Evolutionary conservation across 2,797 vertebrate species (phyloP), one percentile per base, ranked within the genome.

Genomic region (Hozukius guyotensis): DNA sequence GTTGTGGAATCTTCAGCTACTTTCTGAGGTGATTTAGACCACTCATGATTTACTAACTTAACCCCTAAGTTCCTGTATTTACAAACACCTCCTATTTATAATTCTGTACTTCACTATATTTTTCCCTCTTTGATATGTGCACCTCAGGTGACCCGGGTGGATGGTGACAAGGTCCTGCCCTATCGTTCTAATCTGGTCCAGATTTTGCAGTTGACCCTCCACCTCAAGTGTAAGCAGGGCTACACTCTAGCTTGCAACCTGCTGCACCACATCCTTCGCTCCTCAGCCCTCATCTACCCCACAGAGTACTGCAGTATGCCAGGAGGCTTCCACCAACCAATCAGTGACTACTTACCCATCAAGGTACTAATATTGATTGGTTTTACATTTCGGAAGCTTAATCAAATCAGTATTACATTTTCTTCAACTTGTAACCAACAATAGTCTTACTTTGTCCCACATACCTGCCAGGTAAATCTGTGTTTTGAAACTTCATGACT

Each of bases 281-380:
- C 97, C 88, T 95, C 95, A 56, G 97, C 96, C 62, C 97, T 99
- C 87, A 97, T 97, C 94, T 99, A 98, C 94, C 98, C 98, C 90
- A 99, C 96, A 46, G 98, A 99, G 88, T 99, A 99, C 95, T 99
- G 98, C 95, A 99, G 98, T 89, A 93, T 99, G 72, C 97, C 98
- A 14, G 97, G 97, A 27, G 97, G 98, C 89, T 99, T 99, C 94
- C 94, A 97, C 89, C 96, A 96, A 85, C 96, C 96, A 80, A 94
- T 95, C 82, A 94, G 94, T 78, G 96, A 97, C 93, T 98, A 98
- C 93, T 96, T 99, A 80, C 97, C 98, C 91, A 98, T 99, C 92
- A 98, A 98, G 98, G 98, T 97, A 96, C 85, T 89, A 14, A 27
- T 31, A 22, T 8, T 24, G 24, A 66, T 49, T 32, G 1, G 6